Percentiles rank a stretch among this genome's conserved stretches.
These are phyloP conservation scores for Cirrhinus molitorella DNA, from an alignment of 2,797 vertebrate species.

Conservation along the genomic window DNA sequence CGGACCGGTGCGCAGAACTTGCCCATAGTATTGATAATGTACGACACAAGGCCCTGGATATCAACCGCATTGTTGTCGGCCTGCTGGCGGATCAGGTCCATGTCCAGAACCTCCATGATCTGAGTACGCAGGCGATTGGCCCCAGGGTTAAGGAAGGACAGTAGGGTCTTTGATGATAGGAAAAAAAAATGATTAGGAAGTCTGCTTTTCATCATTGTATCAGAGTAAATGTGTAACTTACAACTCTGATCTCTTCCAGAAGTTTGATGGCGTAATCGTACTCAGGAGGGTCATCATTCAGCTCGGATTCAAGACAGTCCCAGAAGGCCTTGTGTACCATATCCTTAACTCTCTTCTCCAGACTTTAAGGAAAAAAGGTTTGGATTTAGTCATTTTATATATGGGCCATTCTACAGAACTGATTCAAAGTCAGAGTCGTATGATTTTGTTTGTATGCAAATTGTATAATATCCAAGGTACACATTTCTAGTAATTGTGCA, in stretches of 20 bases:
- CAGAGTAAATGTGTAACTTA: constrained; percentile 60
- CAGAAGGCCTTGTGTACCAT: constrained; percentile 93
- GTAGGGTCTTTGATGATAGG: constrained; percentile 79
- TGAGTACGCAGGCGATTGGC: constrained; percentile 90
- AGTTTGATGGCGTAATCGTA: constrained; percentile 91
- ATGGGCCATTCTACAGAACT: no score
- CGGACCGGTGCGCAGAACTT: constrained; percentile 90
- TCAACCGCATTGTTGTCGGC: constrained; percentile 89
- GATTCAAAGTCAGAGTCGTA: no score
- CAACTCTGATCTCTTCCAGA: constrained; percentile 94
- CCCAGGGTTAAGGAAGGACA: constrained; percentile 91
- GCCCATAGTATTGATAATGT: constrained; percentile 90
- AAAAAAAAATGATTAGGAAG: not conserved
- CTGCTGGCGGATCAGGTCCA: constrained; percentile 92
- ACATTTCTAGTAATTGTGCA: no score
- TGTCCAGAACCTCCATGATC: constrained; percentile 92
- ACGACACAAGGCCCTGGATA: constrained; percentile 88
- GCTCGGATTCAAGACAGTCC: constrained; percentile 88
- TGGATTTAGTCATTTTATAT: not conserved
- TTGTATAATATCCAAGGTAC: no score
- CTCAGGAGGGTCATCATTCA: constrained; percentile 89
- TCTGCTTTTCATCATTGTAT: not conserved
- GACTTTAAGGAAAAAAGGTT: constrained; percentile 71
- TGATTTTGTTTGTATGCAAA: no score
- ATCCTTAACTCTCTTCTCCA: constrained; percentile 84